These are phyloP conservation scores for Australoheros scitulus DNA, from an alignment of 2,113 vertebrate species.

Conservation along the genomic window DNA sequence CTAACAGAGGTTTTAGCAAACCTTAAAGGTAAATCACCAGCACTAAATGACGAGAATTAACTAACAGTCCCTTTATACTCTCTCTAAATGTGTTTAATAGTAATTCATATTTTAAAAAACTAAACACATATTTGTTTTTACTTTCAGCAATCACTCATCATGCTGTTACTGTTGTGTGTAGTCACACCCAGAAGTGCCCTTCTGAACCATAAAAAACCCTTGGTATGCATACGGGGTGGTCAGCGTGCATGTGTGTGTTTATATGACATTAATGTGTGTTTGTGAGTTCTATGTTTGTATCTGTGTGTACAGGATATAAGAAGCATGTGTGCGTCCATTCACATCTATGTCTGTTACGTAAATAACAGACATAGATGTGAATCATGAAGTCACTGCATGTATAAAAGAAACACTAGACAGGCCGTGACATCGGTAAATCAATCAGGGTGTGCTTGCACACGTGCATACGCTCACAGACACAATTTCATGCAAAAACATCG, in stretches of 20 bases:
- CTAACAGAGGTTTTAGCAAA: too few relatives aligned
- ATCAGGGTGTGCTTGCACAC: slow-evolving; percentile 10
- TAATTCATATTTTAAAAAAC: background rate
- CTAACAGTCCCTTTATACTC: background rate
- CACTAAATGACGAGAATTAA: too few relatives aligned
- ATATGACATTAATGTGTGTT: background rate
- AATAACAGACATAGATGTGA: slow-evolving; percentile 18
- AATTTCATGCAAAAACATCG: slow-evolving; percentile 39
- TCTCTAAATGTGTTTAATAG: background rate
- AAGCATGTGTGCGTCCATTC: background rate
- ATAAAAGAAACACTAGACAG: slow-evolving; percentile 8
- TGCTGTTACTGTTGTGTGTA: background rate
- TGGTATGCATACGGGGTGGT: background rate
- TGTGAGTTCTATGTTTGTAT: background rate
- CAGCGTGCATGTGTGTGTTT: slow-evolving; percentile 4
- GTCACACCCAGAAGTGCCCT: background rate
- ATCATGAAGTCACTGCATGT: slow-evolving; percentile 8
- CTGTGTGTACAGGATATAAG: background rate
- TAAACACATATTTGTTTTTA: background rate
- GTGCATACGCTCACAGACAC: background rate
- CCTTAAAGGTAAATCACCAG: too few relatives aligned
- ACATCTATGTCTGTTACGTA: background rate
- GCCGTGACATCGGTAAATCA: slow-evolving; percentile 48
- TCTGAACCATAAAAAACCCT: background rate
- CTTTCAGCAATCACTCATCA: background rate